Conservation (phyloP, 2,888 invertebrate species). For the Amiota minor region DNA sequence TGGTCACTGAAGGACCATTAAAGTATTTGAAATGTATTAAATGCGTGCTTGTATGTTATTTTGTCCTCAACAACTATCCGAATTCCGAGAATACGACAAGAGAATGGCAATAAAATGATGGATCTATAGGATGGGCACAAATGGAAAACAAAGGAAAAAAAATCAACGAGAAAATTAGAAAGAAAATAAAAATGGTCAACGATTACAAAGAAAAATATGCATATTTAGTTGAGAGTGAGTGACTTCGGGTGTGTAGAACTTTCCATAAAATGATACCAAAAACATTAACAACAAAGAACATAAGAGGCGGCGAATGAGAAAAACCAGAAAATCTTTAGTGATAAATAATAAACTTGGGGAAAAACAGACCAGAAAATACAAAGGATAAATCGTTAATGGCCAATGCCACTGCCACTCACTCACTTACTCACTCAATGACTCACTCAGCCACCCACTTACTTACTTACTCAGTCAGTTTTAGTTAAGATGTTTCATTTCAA, state of each 20-base stretch:
- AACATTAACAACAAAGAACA: neutral
- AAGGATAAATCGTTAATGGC: slow-evolving; percentile 19
- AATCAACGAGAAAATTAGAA: too few relatives aligned
- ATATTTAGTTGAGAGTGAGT: slow-evolving; percentile 1
- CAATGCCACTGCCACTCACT: neutral
- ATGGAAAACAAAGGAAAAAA: too few relatives aligned
- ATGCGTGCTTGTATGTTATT: slow-evolving; percentile 63
- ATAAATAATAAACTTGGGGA: slow-evolving; percentile 1
- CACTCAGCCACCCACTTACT: too few relatives aligned
- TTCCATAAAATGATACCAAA: too few relatives aligned
- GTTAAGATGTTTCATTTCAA: too few relatives aligned
- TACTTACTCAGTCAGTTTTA: too few relatives aligned
- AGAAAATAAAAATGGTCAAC: neutral
- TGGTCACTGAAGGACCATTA: slow-evolving; percentile 56
- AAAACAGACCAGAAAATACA: neutral
- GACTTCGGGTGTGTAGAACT: too few relatives aligned
- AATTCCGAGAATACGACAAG: neutral
- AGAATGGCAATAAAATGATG: slow-evolving; percentile 14
- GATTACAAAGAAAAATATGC: slow-evolving; percentile 19
- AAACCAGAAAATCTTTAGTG: neutral
- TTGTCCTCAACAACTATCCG: slow-evolving; percentile 23
- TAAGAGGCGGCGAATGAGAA: too few relatives aligned
- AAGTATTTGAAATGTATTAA: slow-evolving; percentile 50
- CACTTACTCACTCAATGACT: too few relatives aligned
- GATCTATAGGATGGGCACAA: too few relatives aligned